Percentiles rank a stretch among this genome's conserved stretches.
These are phyloP conservation scores for Unio pictorum DNA, from an alignment of 2,888 invertebrate genomes.

Conservation along the genomic window DNA sequence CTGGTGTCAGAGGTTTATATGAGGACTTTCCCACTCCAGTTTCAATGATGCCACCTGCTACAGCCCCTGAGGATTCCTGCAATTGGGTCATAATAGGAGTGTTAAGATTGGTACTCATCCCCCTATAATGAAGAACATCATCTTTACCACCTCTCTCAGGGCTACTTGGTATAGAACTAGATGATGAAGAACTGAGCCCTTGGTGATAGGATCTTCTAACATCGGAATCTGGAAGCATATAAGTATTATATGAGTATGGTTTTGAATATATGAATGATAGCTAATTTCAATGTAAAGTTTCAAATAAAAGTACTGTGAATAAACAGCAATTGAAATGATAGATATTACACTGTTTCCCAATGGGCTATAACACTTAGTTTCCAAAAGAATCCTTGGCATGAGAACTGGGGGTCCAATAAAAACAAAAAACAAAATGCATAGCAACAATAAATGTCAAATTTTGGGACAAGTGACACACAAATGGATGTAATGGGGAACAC, in stretches of 20 bases:
- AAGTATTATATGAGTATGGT: not conserved
- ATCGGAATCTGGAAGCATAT: not conserved
- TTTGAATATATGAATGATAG: too few species aligned
- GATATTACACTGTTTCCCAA: too few species aligned
- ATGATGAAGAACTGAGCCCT: constrained; percentile 5
- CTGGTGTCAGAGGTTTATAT: constrained; percentile 27
- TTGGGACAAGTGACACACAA: too few species aligned
- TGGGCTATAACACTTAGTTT: too few species aligned
- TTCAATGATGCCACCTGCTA: constrained; percentile 15
- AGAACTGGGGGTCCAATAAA: too few species aligned
- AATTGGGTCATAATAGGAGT: constrained; percentile 23
- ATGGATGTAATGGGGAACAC: too few species aligned
- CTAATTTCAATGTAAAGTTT: too few species aligned
- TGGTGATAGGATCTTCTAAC: not conserved
- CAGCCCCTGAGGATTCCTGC: constrained; percentile 40
- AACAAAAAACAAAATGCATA: too few species aligned
- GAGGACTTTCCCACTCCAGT: constrained; percentile 2
- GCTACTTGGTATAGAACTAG: constrained; percentile 16
- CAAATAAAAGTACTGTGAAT: too few species aligned
- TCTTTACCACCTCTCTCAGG: constrained; percentile 12
- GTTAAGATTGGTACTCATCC: constrained; percentile 39
- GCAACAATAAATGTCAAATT: too few species aligned
- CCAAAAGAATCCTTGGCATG: too few species aligned
- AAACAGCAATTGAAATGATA: too few species aligned
- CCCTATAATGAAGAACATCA: constrained; percentile 20